Evolutionary conservation across 2,113 vertebrate genomes (phyloP).

Genomic region (Neodontobutis hainanensis): DNA sequence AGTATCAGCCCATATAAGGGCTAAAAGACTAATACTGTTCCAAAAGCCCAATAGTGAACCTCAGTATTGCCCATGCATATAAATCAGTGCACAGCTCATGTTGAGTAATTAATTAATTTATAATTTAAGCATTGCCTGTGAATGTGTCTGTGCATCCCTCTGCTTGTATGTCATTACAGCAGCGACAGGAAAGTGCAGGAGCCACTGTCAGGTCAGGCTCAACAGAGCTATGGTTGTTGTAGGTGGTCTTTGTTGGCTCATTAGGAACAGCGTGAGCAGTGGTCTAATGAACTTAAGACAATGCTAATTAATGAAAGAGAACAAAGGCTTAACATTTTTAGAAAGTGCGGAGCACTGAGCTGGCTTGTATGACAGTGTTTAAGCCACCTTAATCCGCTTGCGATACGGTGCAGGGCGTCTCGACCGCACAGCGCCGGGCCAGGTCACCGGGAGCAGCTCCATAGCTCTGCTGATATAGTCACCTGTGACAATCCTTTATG

Average conservation of each 20-base stretch:
- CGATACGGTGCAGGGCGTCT: conserved; percentile 69
- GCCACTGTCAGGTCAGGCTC: conserved; percentile 87
- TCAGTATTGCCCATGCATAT: neutral
- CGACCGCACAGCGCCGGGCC: conserved; percentile 68
- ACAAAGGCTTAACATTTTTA: conserved; percentile 90
- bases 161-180: conserved; percentile 68
- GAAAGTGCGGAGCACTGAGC: conserved; percentile 71
- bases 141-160: conserved; percentile 35
- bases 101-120: conserved; percentile 21
- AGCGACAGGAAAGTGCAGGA: conserved; percentile 73
- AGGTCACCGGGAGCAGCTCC: conserved; percentile 86
- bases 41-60: conserved; percentile 1
- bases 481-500: conserved; percentile 87
- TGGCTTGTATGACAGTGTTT: conserved; percentile 85
- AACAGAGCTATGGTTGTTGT: conserved; percentile 83
- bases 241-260: conserved; percentile 82
- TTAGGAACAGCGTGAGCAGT: conserved; percentile 79
- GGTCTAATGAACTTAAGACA: conserved; percentile 99
- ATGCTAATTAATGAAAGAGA: conserved; percentile 92
- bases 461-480: conserved; percentile 88
- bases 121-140: conserved; percentile 19
- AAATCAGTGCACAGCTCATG: conserved; percentile 2
- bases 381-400: conserved; percentile 84
- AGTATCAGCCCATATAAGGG: no score
- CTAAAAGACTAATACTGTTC: conserved; percentile 24